Percentiles rank a stretch among this genome's conserved stretches.
Conservation (phyloP, 2,113 vertebrate genomes). For the Leptobrachium ailaonicum region DNA sequence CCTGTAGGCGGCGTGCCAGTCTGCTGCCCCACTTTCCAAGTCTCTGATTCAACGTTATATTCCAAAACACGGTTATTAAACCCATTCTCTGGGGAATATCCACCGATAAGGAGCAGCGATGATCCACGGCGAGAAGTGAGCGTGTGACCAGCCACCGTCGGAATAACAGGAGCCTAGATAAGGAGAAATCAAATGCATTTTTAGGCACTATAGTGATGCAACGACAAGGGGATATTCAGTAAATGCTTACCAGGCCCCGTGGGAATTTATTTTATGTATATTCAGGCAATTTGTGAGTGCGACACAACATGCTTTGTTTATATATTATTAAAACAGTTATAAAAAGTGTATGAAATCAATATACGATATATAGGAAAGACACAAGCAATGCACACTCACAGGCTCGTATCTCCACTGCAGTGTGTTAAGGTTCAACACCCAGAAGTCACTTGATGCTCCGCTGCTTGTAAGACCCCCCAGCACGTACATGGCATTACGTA, state of each 20-base stretch:
- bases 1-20: constrained; percentile 87
- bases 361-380: no score
- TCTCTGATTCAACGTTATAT: constrained; percentile 74
- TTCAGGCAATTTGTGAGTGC: no score
- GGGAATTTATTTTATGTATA: no score
- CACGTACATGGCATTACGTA: constrained; percentile 79
- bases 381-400: constrained; percentile 57
- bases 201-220: no score
- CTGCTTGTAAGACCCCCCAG: constrained; percentile 79
- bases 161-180: constrained; percentile 73
- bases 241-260: no score
- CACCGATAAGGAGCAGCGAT: constrained; percentile 81
- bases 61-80: constrained; percentile 87
- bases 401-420: constrained; percentile 83
- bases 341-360: no score
- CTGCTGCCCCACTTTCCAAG: constrained; percentile 78
- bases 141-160: constrained; percentile 82
- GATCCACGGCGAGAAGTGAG: constrained; percentile 76
- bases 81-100: constrained; percentile 87
- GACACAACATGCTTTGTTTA: no score
- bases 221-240: no score
- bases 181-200: not conserved
- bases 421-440: constrained; percentile 86
- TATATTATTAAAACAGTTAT: no score
- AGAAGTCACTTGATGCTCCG: constrained; percentile 78